Base-by-base conservation (phyloP, 2,888 invertebrate species). In the Boloria selene region DNA sequence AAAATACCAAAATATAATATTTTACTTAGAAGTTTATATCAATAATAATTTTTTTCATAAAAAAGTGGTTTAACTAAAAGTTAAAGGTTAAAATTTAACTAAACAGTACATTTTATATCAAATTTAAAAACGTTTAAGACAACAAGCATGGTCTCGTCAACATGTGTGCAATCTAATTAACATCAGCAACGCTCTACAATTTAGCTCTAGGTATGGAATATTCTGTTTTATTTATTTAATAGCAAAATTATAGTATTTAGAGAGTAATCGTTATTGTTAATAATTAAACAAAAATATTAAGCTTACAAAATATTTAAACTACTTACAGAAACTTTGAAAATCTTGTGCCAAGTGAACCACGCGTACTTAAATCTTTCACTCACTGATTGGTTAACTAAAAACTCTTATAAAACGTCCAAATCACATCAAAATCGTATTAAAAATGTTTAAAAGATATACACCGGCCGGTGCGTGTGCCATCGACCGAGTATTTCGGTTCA, bases 401-500 rank as follows among this genome's bases (percentile, higher is more conserved):
- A 13, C 55, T 42, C 47, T 64, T 44, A 10, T 56, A 61, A 18
- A 18, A 63, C 17, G 60, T 65, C 55, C 53, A 50, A 42, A 6
- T 49, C 1, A 13, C 26, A 6, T 52, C 18, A 62, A 66, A 61
- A 71, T 69, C 68, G 69, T 67, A 50, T 67, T 58, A 50, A 70
- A 51, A 54, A 50, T 50, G 17, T 64, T 64, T 68, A 60, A 63
- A 63, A 63, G 47, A 47, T 31, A 26, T 44, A 63, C 49, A 64
- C 74, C 73, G 73, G 72, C 70, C 70, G 71, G 73, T 61, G 67
- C 72, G 72, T 72, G 72, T 69, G 70, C 52, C 70, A 68, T 62
- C 63, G 64, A 61, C 68, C 64, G 66, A 50, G 64, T 61, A 64
- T 70, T 69, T 67, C 70, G 68, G 65, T 63, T 73, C 64, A 69